Evolutionary conservation across 1,140 invertebrate genomes (phyloP).

Genomic region (Drosophila triauraria): DNA sequence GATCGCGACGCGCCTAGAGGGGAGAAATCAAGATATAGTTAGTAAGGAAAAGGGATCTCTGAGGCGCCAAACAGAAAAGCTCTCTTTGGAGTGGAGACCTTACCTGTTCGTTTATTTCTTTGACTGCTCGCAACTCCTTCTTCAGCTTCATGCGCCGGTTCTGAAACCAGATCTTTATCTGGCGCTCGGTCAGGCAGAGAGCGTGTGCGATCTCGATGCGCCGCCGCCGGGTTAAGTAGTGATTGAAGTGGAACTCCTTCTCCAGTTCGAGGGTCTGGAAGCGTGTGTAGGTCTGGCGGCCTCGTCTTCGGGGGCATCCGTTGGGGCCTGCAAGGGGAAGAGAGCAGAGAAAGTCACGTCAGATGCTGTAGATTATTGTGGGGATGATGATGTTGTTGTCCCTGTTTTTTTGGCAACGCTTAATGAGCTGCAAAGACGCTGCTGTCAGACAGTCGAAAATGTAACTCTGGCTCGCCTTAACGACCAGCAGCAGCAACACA

Average conservation of each 20-base stretch:
- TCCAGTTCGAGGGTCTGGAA: conserved; percentile 97
- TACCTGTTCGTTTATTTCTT: conserved; percentile 97
- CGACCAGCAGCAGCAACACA: conserved; percentile 47
- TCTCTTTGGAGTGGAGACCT: conserved; percentile 6
- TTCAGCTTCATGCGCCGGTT: conserved; percentile 99
- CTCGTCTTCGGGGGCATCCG: conserved; percentile 96
- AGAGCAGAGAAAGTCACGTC: conserved; percentile 56
- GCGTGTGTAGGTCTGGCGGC: conserved; percentile 98
- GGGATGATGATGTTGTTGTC: conserved; percentile 18
- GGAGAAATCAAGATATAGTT: not conserved
- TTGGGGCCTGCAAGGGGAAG: conserved; percentile 93
- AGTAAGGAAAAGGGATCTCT: not conserved
- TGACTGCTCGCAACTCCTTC: conserved; percentile 96
- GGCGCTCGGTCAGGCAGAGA: conserved; percentile 97
- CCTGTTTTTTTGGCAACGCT: conserved; percentile 48
- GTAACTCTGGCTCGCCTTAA: conserved; percentile 34
- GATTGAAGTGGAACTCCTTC: conserved; percentile 99
- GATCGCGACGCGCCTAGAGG: conserved; percentile 89
- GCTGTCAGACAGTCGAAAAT: conserved; percentile 55
- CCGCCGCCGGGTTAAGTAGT: conserved; percentile 97
- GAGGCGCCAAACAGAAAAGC: too few species aligned
- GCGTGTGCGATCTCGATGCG: conserved; percentile 99
- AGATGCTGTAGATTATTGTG: conserved; percentile 30
- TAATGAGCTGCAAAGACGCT: conserved; percentile 76
- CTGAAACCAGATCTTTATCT: conserved; percentile 99